A percentile compares a stretch with the other conserved stretches of the same genome.
Conservation (phyloP, 2,113 vertebrate species). For the Leucoraja erinaceus region DNA sequence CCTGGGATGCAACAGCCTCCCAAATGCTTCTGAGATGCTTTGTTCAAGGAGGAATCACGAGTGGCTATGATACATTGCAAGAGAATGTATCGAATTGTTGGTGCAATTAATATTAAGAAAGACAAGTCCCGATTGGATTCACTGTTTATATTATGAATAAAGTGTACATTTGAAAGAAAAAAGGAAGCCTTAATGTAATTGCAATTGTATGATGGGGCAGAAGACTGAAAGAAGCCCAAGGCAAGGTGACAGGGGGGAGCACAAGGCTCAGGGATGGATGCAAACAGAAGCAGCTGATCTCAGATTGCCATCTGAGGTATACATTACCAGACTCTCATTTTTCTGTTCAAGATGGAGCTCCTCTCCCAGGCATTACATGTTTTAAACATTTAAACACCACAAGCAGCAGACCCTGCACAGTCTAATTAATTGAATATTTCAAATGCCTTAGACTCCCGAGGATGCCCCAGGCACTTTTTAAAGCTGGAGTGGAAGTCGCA, state of each 20-base stretch:
- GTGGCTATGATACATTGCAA: no score
- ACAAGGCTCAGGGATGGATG: neutral
- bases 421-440: slow-evolving; percentile 23
- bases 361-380: neutral
- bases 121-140: no score
- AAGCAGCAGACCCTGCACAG: neutral
- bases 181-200: no score
- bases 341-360: neutral
- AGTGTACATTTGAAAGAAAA: no score
- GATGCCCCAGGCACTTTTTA: neutral
- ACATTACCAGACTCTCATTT: neutral
- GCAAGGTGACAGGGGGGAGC: neutral
- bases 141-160: no score
- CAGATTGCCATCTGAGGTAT: neutral
- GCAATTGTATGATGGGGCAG: no score
- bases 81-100: no score
- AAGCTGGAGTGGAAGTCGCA: neutral
- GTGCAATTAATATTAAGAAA: no score
- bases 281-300: neutral
- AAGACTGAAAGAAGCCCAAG: no score
- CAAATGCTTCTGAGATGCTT: no score
- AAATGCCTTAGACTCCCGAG: neutral
- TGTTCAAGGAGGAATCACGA: no score
- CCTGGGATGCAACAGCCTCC: no score
- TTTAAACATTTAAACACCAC: slow-evolving; percentile 31